Evolutionary conservation across 2,888 invertebrate species (phyloP).

Genomic region (Herminia tarsipennalis): DNA sequence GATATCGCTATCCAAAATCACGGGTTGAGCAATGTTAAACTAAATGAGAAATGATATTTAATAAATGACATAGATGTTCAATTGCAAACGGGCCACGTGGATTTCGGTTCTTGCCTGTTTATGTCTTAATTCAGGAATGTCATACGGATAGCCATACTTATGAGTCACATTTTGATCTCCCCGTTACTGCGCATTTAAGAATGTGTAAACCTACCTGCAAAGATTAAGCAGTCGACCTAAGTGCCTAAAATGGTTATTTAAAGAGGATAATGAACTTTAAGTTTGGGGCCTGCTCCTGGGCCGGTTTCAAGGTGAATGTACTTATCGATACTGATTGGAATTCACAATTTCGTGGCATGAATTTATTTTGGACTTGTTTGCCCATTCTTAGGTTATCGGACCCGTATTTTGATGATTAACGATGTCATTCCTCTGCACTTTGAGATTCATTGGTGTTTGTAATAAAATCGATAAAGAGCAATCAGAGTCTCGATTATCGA

Average conservation of each 20-base stretch:
- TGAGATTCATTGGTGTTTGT: conserved; percentile 34
- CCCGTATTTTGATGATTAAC: conserved; percentile 65
- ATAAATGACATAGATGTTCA: too few relatives aligned
- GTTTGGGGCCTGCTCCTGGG: conserved; percentile 64
- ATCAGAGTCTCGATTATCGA: conserved; percentile 15
- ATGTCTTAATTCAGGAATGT: too few relatives aligned
- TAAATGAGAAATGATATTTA: too few relatives aligned
- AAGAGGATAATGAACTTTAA: conserved; percentile 78
- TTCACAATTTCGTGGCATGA: conserved; percentile 68
- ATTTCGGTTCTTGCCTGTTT: too few relatives aligned
- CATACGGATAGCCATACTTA: too few relatives aligned
- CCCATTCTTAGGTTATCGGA: conserved; percentile 75
- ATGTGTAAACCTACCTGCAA: conserved; percentile 19
- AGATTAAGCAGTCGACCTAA: conserved; percentile 38
- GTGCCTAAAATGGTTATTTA: conserved; percentile 65
- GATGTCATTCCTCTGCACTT: conserved; percentile 61
- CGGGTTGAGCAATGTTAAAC: too few relatives aligned
- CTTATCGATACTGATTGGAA: conserved; percentile 70
- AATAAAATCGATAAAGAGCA: conserved; percentile 31
- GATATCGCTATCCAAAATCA: too few relatives aligned
- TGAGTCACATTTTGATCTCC: too few relatives aligned
- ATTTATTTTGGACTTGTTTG: conserved; percentile 75
- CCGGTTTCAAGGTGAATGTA: conserved; percentile 83
- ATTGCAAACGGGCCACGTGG: too few relatives aligned
- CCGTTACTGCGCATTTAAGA: conserved; percentile 11